Evolutionary conservation across 2,888 invertebrate genomes (phyloP), one percentile per base, ranked within the genome.

Genomic region (Melinaea marsaeus): DNA sequence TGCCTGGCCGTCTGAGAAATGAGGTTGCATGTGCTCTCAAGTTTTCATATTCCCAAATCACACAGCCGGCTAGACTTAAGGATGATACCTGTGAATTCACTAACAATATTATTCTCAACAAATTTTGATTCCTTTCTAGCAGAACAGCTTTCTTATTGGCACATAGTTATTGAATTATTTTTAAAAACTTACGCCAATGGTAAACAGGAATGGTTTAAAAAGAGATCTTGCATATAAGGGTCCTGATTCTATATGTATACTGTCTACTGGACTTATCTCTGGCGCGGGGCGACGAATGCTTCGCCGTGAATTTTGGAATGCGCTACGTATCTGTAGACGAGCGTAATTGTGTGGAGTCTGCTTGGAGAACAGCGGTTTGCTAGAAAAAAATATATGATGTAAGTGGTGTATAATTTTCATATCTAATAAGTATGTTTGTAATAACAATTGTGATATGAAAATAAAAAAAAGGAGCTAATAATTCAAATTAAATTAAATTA

Each of bases 31-130:
- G 93, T n/a, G 87, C 72, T 61, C 93, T 84, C 75, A 90, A 69
- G 63, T 77, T 82, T 86, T 98, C 98, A 90, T 98, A 98, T 83
- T 98, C 96, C 95, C 96, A 96, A 70, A 98, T 94, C 22, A 95
- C 93, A 72, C 95, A 95, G 22, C 94, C 95, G 35, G 93, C 90
- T 77, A 97, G 92, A 78, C 95, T 94, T 22, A 93, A 92, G 56
- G 94, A 85, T 75, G 93, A 92, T 72, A 95, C 93, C 95, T 95
- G 72, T 55, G 74, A 71, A 37, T 33, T 45, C 22, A 45, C 4
- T n/a, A 37, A 35, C 22, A 42, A 34, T 13, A 37, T 35, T 22
- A 32, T 6, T 35, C 3, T 54, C 42, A 22, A 13, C 33, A 22
- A 34, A 58, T 22, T 37, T 13, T 32, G 11, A 7, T n/a, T 45